Conservation (phyloP, 2,113 vertebrate genomes). For the Balaenoptera acutorostrata region DNA sequence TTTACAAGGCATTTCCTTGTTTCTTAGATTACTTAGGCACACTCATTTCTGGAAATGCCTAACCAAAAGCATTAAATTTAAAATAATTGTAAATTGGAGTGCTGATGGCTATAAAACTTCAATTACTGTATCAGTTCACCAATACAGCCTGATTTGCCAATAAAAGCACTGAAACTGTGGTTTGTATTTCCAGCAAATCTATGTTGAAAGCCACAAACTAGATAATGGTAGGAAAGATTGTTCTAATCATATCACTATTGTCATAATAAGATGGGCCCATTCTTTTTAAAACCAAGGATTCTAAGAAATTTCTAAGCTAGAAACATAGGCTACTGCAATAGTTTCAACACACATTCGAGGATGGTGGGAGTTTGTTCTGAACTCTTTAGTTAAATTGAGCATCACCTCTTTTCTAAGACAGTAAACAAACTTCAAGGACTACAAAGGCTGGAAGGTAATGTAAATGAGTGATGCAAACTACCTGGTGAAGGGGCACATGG, state of each 20-base stretch:
- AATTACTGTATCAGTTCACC: constrained; percentile 58
- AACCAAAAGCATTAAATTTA: constrained; percentile 59
- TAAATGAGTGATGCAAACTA: not conserved
- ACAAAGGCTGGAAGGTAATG: not conserved
- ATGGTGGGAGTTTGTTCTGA: not conserved
- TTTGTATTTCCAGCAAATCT: constrained; percentile 63
- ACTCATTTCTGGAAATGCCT: constrained; percentile 63
- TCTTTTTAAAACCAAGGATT: constrained; percentile 19
- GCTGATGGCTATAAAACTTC: constrained; percentile 35
- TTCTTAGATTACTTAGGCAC: constrained; percentile 63
- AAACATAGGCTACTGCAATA: not conserved
- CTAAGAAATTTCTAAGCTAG: not conserved
- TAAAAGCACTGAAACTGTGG: constrained; percentile 55
- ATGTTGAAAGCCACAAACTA: constrained; percentile 57
- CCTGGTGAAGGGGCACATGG: not conserved
- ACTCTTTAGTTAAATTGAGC: not conserved
- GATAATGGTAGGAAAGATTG: constrained; percentile 35
- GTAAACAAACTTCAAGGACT: not conserved
- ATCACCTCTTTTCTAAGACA: not conserved
- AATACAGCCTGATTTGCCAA: constrained; percentile 44
- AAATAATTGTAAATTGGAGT: constrained; percentile 52
- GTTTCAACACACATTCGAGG: not conserved
- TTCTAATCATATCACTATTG: constrained; percentile 44
- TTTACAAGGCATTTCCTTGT: constrained; percentile 59
- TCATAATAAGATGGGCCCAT: not conserved